Percentiles rank a stretch among this genome's conserved stretches.
phyloP scores from a whole-genome alignment of 2,113 vertebrate genomes.

The Pycnonotus jocosus region DNA sequence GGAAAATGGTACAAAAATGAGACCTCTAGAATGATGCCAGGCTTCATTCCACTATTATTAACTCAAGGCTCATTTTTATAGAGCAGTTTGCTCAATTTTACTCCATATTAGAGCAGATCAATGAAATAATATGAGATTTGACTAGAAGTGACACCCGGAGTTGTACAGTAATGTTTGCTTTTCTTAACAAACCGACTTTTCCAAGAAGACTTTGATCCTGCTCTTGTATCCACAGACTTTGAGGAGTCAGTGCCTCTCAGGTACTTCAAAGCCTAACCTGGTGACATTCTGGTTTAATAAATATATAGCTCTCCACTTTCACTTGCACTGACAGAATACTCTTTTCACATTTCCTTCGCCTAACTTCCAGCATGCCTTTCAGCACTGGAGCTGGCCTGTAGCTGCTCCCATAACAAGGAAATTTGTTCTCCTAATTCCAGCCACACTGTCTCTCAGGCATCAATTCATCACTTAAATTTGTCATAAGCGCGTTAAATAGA shows the following conservation, averaged over 20 bases:
- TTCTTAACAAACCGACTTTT: neutral
- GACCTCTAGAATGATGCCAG: neutral
- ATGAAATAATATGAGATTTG: constrained; percentile 6
- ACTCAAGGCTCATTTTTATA: neutral
- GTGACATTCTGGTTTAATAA: constrained; percentile 62
- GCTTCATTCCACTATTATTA: neutral
- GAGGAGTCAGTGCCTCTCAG: constrained; percentile 10
- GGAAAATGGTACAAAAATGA: neutral
- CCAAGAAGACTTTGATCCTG: constrained; percentile 38
- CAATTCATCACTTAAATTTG: constrained; percentile 71
- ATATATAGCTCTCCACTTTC: constrained; percentile 55
- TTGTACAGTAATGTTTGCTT: constrained; percentile 24
- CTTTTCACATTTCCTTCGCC: constrained; percentile 46
- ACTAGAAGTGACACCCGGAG: neutral
- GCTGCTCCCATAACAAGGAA: constrained; percentile 55
- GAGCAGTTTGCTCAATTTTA: neutral
- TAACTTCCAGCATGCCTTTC: constrained; percentile 56
- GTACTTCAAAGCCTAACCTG: constrained; percentile 46
- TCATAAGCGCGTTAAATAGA: constrained; percentile 66
- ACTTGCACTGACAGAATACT: constrained; percentile 47
- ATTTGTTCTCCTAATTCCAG: constrained; percentile 62
- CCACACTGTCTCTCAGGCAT: constrained; percentile 61
- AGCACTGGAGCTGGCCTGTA: constrained; percentile 58
- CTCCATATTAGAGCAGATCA: neutral
- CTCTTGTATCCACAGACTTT: constrained; percentile 17